Conservation (phyloP, 2,113 vertebrate genomes). For the Telmatochromis bifrenatus region DNA sequence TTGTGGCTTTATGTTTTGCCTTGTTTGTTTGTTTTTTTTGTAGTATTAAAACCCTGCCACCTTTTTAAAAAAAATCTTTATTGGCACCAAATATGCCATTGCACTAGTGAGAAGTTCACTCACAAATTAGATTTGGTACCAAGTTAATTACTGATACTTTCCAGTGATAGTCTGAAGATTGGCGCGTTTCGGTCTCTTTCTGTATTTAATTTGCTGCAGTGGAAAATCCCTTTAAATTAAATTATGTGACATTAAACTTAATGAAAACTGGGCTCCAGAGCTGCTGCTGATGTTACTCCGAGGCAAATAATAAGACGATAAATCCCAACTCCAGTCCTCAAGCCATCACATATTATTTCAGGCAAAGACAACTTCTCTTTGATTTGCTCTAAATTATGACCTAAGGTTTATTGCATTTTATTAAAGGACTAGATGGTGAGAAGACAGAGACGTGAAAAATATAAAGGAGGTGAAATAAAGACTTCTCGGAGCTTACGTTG, state of each 20-base stretch:
- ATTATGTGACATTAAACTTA: background rate
- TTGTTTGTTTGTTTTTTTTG: background rate
- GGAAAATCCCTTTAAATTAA: background rate
- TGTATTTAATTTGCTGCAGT: background rate
- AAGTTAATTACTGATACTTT: background rate
- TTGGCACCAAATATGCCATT: background rate
- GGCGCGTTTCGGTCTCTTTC: background rate
- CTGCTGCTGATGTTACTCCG: background rate
- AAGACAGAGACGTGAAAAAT: background rate
- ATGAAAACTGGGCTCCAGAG: background rate
- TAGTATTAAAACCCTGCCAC: background rate
- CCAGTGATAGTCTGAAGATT: background rate
- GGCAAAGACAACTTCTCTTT: background rate
- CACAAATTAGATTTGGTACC: background rate
- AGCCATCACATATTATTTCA: background rate
- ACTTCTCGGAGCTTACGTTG: slow-evolving; percentile 70
- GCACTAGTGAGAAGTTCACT: background rate
- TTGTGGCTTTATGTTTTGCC: background rate
- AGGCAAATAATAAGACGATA: background rate
- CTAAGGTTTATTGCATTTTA: background rate
- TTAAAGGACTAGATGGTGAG: background rate
- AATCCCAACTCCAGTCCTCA: background rate
- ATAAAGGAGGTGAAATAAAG: background rate
- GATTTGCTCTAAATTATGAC: background rate
- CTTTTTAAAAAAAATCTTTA: background rate